Evolutionary conservation across 2,113 vertebrate species (phyloP), one percentile per base, ranked within the genome.

Genomic region (Chaetura pelagica): DNA sequence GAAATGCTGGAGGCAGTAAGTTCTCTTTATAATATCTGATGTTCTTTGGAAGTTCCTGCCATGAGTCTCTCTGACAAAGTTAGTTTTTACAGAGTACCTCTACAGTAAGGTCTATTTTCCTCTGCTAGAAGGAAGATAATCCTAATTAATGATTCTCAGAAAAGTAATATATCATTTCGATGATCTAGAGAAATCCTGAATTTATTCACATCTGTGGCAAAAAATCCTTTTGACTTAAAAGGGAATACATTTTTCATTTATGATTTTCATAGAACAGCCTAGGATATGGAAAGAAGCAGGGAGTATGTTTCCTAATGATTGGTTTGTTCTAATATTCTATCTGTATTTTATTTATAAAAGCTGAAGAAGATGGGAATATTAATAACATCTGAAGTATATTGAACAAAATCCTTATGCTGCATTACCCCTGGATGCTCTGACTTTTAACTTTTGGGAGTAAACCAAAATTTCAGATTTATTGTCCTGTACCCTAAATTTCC

Each of bases 171-270:
- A 69, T 93, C 78, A 83, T 95, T 85, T 73, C 76, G 71, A 58
- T 30, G 21, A 62, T 85, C 42, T 77, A 15, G 72, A 90, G 90
- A 88, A 84, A 94, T 72, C 54, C 24, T 55, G 78, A 86, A n/a
- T 91, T 79, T 91, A 73, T 87, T 91, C 54, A 79, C 46, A 76
- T 90, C 84, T 66, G 17, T 90, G 59, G 84, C 30, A 94, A 90
- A 94, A 94, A 93, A 79, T 63, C 42, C 42, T n/a, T 26, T 55
- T 89, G 71, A 84, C 81, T 87, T 95, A 49, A 96, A 79, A 87
- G 66, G 17, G 54, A 91, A 89, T 94, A 38, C 4, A 48, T 82
- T 91, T 89, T 81, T 84, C 26, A 72, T 82, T 82, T 87, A 91
- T 76, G 54, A 69, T 91, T 94, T 94, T 96, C 63, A 23, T 10